Conservation (phyloP, 2,888 invertebrate genomes). For the Habrosyne pyritoides region DNA sequence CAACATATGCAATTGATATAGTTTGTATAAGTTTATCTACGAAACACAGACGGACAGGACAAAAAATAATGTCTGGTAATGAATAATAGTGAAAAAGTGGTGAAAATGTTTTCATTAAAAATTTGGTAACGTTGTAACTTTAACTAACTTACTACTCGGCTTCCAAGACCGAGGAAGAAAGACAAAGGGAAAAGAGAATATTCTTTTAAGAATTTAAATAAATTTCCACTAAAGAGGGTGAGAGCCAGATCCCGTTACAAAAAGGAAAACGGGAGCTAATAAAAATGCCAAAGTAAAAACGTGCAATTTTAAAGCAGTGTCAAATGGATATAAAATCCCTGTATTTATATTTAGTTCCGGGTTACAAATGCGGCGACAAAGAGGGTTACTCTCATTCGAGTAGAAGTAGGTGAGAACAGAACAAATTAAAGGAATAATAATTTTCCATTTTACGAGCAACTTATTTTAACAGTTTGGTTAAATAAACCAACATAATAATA, state of each 20-base stretch:
- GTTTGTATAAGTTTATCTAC: too few relatives aligned
- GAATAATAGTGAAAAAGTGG: too few relatives aligned
- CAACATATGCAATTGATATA: too few relatives aligned
- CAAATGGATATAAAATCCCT: slow-evolving; percentile 56
- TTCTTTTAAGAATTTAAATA: slow-evolving; percentile 79
- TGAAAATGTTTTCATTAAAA: slow-evolving; percentile 8
- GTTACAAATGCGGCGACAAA: slow-evolving; percentile 31
- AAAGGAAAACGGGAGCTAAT: slow-evolving; percentile 70
- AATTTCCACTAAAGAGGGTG: slow-evolving; percentile 66
- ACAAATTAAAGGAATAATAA: too few relatives aligned
- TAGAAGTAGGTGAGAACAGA: not conserved
- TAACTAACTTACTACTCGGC: slow-evolving; percentile 62
- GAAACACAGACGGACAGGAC: too few relatives aligned
- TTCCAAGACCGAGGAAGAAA: slow-evolving; percentile 55
- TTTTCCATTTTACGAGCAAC: too few relatives aligned
- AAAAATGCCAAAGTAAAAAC: slow-evolving; percentile 68
- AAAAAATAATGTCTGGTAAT: too few relatives aligned
- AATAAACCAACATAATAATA: too few relatives aligned
- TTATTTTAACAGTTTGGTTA: too few relatives aligned
- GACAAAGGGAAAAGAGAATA: slow-evolving; percentile 59
- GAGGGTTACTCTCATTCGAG: not conserved
- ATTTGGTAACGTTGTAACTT: slow-evolving; percentile 38
- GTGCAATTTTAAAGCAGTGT: slow-evolving; percentile 65
- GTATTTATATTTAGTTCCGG: slow-evolving; percentile 44
- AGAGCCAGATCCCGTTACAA: slow-evolving; percentile 66